Conservation (phyloP, 2,113 vertebrate species). For the Gadus chalcogrammus region DNA sequence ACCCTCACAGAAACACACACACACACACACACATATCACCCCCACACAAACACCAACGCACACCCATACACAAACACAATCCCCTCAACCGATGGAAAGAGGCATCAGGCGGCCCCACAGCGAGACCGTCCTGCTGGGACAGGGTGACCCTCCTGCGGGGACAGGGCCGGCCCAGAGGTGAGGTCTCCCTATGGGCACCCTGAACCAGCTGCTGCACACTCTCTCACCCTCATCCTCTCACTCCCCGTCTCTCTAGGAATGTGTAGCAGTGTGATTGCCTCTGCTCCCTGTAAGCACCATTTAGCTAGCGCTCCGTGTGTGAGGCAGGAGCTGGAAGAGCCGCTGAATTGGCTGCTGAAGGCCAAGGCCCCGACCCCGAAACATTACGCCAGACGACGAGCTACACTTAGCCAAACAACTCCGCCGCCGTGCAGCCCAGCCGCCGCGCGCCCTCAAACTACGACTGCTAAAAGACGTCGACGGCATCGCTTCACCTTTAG, state of each 20-base stretch:
- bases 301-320: not conserved
- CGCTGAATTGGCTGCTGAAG: conserved; percentile 26
- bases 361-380: not conserved
- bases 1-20: no score
- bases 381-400: no score
- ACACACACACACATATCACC: no score
- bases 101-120: conserved; percentile 13
- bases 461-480: no score
- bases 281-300: conserved; percentile 16
- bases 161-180: conserved; percentile 37
- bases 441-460: no score
- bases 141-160: conserved; percentile 45
- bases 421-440: no score
- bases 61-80: not conserved
- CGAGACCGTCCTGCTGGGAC: no score
- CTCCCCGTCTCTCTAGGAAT: conserved; percentile 7
- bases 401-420: no score
- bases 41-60: no score
- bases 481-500: no score
- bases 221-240: not conserved
- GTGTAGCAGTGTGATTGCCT: conserved; percentile 14
- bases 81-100: not conserved
- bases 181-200: conserved; percentile 37
- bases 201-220: conserved; percentile 24
- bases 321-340: conserved; percentile 14